Percentiles rank a stretch among this genome's conserved stretches.
Evolutionary conservation across 2,797 vertebrate species (phyloP).

Genomic region (Acanthurus leucopareius): DNA sequence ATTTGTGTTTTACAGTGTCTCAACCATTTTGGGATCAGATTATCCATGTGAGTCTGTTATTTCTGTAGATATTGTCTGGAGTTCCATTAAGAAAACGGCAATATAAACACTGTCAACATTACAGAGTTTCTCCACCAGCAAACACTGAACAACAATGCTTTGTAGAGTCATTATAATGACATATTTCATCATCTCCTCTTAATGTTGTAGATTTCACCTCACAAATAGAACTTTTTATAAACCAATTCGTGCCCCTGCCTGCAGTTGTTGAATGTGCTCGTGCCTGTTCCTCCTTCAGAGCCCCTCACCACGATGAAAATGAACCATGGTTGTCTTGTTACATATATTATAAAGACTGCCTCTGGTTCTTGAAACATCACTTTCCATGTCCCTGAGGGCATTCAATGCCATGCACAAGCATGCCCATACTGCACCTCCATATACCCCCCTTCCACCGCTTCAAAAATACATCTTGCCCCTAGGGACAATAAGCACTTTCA

Average conservation of each 20-base stretch:
- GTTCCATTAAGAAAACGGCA: too few relatives aligned
- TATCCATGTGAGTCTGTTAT: too few relatives aligned
- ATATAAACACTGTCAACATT: too few relatives aligned
- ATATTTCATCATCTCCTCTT: neutral
- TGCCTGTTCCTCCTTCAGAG: constrained; percentile 23
- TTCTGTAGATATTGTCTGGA: too few relatives aligned
- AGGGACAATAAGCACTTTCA: constrained; percentile 58
- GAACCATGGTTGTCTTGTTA: constrained; percentile 51
- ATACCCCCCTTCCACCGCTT: constrained; percentile 27
- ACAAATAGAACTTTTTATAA: constrained; percentile 29
- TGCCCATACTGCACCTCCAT: constrained; percentile 25
- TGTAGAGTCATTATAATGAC: neutral
- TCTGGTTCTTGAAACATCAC: constrained; percentile 48
- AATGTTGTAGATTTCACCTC: constrained; percentile 6
- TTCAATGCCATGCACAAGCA: constrained; percentile 40
- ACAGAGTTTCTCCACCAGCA: too few relatives aligned
- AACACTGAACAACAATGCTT: neutral
- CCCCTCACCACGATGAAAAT: constrained; percentile 10
- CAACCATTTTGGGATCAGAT: too few relatives aligned
- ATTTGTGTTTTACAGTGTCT: too few relatives aligned
- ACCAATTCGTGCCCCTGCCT: constrained; percentile 4
- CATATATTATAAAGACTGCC: constrained; percentile 52
- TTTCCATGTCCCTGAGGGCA: constrained; percentile 44
- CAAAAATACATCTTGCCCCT: constrained; percentile 51
- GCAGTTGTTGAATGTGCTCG: constrained; percentile 21